A percentile compares a stretch with the other conserved stretches of the same genome.
phyloP scores from a whole-genome alignment of 2,888 invertebrate genomes.

The Drosophila mimetica region DNA sequence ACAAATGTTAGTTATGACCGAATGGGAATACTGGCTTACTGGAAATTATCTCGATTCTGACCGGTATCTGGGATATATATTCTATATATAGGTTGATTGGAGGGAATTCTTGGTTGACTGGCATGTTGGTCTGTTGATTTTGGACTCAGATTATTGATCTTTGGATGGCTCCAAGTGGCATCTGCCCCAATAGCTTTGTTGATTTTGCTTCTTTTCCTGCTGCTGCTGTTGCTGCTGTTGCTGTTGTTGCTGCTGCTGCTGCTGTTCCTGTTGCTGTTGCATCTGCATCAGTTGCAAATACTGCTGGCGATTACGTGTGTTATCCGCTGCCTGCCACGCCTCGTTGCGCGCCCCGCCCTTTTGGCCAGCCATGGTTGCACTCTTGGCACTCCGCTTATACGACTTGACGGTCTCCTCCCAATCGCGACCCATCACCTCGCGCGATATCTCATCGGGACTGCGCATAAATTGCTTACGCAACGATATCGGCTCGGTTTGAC shows the following conservation, averaged over 20 bases:
- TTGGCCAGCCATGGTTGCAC: too few species aligned
- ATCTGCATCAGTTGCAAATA: not conserved
- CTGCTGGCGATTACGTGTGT: not conserved
- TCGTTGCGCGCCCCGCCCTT: accelerated
- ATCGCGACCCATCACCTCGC: conserved; percentile 46
- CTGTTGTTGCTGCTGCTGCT: not conserved
- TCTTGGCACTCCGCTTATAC: not conserved
- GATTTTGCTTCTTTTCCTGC: not conserved
- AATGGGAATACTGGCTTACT: not conserved
- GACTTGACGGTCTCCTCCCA: conserved; percentile 38
- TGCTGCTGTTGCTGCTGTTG: not conserved
- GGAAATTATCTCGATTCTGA: too few species aligned
- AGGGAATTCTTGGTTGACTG: not conserved
- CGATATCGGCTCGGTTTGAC: conserved; percentile 44
- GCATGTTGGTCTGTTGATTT: too few species aligned
- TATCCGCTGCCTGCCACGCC: not conserved
- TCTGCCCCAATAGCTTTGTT: not conserved
- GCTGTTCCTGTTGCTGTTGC: conserved; percentile 1
- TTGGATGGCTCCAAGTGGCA: not conserved
- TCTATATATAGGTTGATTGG: not conserved
- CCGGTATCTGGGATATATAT: not conserved
- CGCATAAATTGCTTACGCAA: conserved; percentile 58
- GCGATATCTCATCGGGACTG: conserved; percentile 54
- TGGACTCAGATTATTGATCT: not conserved
- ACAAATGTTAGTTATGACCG: not conserved